Evolutionary conservation across 2,888 invertebrate genomes (phyloP).

Genomic region (Stramonita haemastoma): DNA sequence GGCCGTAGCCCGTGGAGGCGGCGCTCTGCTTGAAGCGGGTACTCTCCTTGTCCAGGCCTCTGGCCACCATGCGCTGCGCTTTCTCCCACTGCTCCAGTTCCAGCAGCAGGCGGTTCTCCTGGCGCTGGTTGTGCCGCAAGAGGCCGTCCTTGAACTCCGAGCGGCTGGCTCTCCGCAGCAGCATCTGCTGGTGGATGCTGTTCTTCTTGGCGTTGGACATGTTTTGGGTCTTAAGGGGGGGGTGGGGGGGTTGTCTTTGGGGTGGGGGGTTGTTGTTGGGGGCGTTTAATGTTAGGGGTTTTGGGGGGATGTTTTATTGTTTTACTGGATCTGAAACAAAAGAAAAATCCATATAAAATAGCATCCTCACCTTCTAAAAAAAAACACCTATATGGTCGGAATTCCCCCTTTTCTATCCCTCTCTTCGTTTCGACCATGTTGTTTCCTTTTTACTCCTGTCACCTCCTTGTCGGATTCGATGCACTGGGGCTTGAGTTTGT

Average conservation of each 20-base stretch:
- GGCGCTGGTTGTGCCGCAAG: slow-evolving; percentile 59
- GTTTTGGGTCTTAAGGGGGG: background rate
- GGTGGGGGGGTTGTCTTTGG: background rate
- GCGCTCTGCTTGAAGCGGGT: slow-evolving; percentile 37
- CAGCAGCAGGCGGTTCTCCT: slow-evolving; percentile 59
- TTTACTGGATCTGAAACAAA: background rate
- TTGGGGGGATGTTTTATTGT: too few relatives aligned
- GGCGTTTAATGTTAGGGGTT: too few relatives aligned
- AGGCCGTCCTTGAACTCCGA: slow-evolving; percentile 68
- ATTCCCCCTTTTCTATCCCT: too few relatives aligned
- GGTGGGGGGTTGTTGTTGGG: background rate
- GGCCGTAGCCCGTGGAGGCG: background rate
- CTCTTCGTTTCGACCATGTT: too few relatives aligned
- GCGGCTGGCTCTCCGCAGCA: slow-evolving; percentile 46
- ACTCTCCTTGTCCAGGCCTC: slow-evolving; percentile 60
- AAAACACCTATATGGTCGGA: too few relatives aligned
- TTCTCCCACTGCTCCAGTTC: slow-evolving; percentile 61
- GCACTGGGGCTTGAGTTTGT: too few relatives aligned
- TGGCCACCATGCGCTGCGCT: slow-evolving; percentile 61
- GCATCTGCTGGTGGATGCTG: background rate
- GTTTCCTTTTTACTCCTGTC: too few relatives aligned
- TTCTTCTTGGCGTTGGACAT: background rate
- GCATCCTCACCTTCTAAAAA: too few relatives aligned
- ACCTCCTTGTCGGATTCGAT: too few relatives aligned
- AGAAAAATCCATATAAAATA: background rate